Conservation (phyloP, 37 sponge, comb jelly and placozoan genomes). For the Amphimedon queenslandica region DNA sequence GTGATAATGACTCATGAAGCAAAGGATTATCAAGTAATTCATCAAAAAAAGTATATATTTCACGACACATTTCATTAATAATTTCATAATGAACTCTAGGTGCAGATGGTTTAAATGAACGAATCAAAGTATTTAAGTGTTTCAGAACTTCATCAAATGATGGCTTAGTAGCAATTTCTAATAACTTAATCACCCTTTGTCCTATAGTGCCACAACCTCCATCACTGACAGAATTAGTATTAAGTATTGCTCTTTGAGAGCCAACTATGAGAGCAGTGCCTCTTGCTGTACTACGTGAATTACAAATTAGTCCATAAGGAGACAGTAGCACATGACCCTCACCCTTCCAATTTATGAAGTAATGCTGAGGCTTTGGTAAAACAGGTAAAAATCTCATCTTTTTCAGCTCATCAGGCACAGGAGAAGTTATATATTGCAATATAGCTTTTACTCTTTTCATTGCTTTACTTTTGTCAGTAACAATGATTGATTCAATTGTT, state of each 20-base stretch:
- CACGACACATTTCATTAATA: slow-evolving; percentile 4
- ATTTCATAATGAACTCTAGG: not conserved
- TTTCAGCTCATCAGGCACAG: slow-evolving; percentile 30
- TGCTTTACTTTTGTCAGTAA: slow-evolving; percentile 8
- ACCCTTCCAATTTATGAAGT: slow-evolving; percentile 32
- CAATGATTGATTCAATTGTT: slow-evolving; percentile 1
- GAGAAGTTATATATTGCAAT: not conserved
- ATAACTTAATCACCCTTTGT: not conserved
- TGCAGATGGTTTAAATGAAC: not conserved
- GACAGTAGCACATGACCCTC: slow-evolving; percentile 16
- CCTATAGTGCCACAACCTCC: slow-evolving; percentile 23
- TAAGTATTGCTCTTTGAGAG: slow-evolving; percentile 17
- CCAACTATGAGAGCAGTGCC: slow-evolving; percentile 7
- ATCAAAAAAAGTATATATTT: slow-evolving; percentile 21
- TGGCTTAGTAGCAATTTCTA: slow-evolving; percentile 10
- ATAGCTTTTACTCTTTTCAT: slow-evolving; percentile 14
- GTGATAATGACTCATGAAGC: not conserved
- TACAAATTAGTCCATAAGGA: slow-evolving; percentile 18
- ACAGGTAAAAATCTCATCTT: slow-evolving; percentile 35
- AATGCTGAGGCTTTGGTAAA: slow-evolving; percentile 12
- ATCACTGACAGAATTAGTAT: not conserved
- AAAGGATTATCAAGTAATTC: not conserved
- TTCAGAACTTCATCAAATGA: slow-evolving; percentile 14
- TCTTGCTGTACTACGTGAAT: not conserved
- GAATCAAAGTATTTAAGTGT: slow-evolving; percentile 22